Percentiles rank a stretch among this genome's conserved stretches.
Conservation (phyloP, 2,797 vertebrate genomes). For the Muscicapa striata region DNA sequence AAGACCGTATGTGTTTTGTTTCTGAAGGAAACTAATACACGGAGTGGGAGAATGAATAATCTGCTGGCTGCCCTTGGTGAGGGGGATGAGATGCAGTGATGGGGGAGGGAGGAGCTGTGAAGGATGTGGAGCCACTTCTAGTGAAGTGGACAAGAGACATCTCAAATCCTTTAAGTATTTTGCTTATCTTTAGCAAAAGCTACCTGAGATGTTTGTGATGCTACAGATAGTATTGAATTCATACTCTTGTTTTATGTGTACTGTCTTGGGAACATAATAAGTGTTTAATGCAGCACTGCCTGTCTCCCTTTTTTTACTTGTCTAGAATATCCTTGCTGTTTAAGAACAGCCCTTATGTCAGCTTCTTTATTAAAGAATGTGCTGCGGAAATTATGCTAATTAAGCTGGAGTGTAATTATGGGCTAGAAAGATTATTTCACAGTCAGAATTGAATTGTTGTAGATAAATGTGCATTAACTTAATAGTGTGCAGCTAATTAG, state of each 20-base stretch:
- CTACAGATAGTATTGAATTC: neutral
- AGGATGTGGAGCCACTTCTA: neutral
- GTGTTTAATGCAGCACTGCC: conserved; percentile 19
- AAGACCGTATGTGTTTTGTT: neutral
- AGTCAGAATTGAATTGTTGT: conserved; percentile 81
- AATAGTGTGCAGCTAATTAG: conserved; percentile 80
- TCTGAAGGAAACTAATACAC: neutral
- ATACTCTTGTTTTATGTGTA: neutral
- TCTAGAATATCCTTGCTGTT: conserved; percentile 61
- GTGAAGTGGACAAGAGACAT: neutral
- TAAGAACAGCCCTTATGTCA: conserved; percentile 66
- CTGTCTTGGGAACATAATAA: neutral
- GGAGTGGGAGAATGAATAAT: neutral
- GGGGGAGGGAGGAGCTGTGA: neutral
- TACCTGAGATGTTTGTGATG: neutral
- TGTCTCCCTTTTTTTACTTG: conserved; percentile 7
- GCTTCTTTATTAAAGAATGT: conserved; percentile 76
- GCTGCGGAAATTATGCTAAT: conserved; percentile 78
- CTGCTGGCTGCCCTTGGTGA: neutral
- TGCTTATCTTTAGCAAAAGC: neutral
- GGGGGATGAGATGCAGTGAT: neutral
- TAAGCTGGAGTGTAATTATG: conserved; percentile 79
- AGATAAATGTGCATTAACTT: conserved; percentile 82
- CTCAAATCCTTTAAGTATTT: neutral
- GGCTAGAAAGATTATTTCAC: conserved; percentile 78